Evolutionary conservation across 2,888 invertebrate genomes (phyloP).

Genomic region (Ptychoptera albimana): DNA sequence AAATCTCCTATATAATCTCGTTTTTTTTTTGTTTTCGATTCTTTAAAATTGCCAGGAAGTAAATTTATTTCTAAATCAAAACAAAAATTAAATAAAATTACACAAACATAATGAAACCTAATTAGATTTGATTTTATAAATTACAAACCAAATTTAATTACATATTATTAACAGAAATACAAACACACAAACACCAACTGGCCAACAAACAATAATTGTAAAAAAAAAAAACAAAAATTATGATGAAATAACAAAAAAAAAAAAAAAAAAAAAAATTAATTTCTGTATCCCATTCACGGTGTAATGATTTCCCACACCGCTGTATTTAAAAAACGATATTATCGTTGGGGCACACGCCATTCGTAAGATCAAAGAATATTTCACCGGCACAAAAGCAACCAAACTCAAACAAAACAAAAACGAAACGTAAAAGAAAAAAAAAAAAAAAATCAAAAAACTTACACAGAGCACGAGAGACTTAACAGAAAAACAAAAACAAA

Average conservation of each 20-base stretch:
- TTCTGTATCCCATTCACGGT: too few species aligned
- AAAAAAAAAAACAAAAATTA: neutral
- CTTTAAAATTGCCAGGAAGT: too few species aligned
- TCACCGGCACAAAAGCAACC: neutral
- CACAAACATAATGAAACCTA: too few species aligned
- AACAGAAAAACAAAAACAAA: neutral
- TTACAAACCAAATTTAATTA: too few species aligned
- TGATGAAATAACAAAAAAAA: neutral
- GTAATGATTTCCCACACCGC: slow-evolving; percentile 12
- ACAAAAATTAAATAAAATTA: too few species aligned
- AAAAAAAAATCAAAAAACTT: too few species aligned
- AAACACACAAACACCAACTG: too few species aligned
- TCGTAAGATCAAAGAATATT: slow-evolving; percentile 23
- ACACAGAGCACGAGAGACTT: neutral
- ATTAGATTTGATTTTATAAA: too few species aligned
- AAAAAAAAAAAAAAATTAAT: neutral
- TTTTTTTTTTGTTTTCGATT: too few species aligned
- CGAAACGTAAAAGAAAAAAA: neutral
- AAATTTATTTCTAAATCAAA: too few species aligned
- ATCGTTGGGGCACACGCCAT: slow-evolving; percentile 32
- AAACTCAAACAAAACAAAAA: neutral
- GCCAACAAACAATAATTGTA: neutral
- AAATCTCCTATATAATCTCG: too few species aligned
- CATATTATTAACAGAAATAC: too few species aligned
- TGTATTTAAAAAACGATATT: slow-evolving; percentile 28